Base-by-base conservation (phyloP, 1,140 invertebrate genomes). In the Ceratitis capitata region DNA sequence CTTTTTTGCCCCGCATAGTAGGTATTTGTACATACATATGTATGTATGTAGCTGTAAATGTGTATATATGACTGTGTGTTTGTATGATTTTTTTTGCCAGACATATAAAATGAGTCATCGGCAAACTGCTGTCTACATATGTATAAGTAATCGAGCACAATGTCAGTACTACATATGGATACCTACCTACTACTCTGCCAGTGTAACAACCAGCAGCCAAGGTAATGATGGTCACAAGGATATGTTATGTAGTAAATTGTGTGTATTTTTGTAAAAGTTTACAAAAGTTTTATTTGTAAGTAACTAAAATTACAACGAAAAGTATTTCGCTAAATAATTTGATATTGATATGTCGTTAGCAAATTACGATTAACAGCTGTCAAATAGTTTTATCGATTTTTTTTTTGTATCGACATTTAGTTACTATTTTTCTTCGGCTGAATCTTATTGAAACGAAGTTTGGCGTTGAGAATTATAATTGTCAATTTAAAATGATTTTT, bases 81-180 rank as follows among this genome's bases (percentile, higher is more conserved):
- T 69, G 29, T 58, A 29, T 58, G 26, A 19, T 1, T 78, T 26
- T 78, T 78, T 78, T 69, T 78, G 69, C 69, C 69, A 78, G 69
- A 78, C 69, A 78, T 35, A 78, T 9, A 47, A 78, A 78, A 78
- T 78, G 69, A 78, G 39, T 78, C 69, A 78, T 78, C 69, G 69
- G 69, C 69, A 78, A 78, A 35, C 39, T 47, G 39, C 39, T 39
- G 69, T 78, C 69, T 78, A n/a, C n/a, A n/a, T 45, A n/a, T 39
- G 39, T 78, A 19, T n/a, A n/a, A 78, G 23, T 39, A 45, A 78
- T 39, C 69, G 45, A 69, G 26, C 19, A 19, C 32, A 69, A 35
- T 69, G 61, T 35, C 61, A 69, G n/a, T 61, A 61, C 45, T 47
- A 9, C 4, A 53, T 53, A 53, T 53, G 51, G 14, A 53, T 19